These are phyloP conservation scores for Cheilinus undulatus DNA, from an alignment of 2,113 vertebrate genomes.

Conservation along the genomic window DNA sequence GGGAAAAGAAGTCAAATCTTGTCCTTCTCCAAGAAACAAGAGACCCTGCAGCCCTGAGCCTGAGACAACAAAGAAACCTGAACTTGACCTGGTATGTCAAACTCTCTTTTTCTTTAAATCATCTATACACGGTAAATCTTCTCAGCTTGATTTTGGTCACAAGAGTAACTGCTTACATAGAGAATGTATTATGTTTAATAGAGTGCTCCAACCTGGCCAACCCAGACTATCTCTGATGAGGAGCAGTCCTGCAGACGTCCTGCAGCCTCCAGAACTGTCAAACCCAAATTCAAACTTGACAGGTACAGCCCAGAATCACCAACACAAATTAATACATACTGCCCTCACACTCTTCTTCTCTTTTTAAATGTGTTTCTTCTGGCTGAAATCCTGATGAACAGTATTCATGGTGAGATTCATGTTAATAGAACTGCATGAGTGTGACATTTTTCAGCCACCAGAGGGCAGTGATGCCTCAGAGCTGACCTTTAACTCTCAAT, in stretches of 20 bases:
- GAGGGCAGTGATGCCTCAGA: constrained; percentile 78
- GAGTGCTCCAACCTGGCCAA: too few relatives aligned
- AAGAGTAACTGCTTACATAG: neutral
- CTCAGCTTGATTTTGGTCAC: too few relatives aligned
- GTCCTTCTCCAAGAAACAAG: too few relatives aligned
- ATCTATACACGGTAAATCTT: too few relatives aligned
- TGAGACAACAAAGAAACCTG: neutral
- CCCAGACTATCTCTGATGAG: constrained; percentile 80
- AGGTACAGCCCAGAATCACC: neutral
- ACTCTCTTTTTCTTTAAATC: too few relatives aligned
- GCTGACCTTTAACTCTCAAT: constrained; percentile 39
- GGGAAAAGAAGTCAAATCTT: too few relatives aligned
- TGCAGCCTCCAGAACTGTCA: constrained; percentile 83
- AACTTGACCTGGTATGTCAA: constrained; percentile 86
- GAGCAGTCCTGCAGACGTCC: constrained; percentile 83
- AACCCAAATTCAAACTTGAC: constrained; percentile 75
- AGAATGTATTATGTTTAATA: too few relatives aligned
- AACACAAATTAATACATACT: neutral
- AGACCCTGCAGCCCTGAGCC: neutral
- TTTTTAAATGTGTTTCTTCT: neutral
- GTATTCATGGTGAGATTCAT: neutral
- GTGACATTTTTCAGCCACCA: constrained; percentile 63
- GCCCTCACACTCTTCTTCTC: neutral
- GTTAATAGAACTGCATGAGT: neutral
- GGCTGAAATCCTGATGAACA: neutral